Conservation (phyloP, 2,888 invertebrate genomes). For the Campopleginae sp. region DNA sequence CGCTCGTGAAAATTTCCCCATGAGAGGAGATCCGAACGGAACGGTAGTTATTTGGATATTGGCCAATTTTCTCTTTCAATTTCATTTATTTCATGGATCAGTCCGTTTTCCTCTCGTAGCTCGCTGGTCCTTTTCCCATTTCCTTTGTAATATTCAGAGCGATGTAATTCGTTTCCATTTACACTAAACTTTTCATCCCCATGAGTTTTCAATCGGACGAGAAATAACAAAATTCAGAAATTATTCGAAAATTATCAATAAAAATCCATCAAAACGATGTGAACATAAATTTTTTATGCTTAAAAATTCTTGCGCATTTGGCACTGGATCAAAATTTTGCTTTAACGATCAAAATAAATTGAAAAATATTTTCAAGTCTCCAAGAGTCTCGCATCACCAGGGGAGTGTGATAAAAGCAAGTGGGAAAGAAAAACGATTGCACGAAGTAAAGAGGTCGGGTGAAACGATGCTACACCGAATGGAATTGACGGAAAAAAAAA, state of each 20-base stretch:
- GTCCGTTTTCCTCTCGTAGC: slow-evolving; percentile 44
- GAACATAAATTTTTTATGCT: background rate
- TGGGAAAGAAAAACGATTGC: slow-evolving; percentile 15
- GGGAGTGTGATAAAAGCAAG: slow-evolving; percentile 11
- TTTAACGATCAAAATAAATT: too few species aligned
- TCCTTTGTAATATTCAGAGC: slow-evolving; percentile 32
- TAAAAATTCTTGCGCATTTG: background rate
- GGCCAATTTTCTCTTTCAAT: slow-evolving; percentile 57
- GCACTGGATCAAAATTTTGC: too few species aligned
- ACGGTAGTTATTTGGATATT: slow-evolving; percentile 54
- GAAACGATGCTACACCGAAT: slow-evolving; percentile 43
- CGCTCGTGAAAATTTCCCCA: slow-evolving; percentile 59
- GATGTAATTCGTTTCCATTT: slow-evolving; percentile 17
- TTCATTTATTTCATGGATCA: slow-evolving; percentile 51
- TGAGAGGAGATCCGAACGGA: slow-evolving; percentile 27
- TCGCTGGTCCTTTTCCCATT: background rate
- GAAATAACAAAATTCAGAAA: background rate
- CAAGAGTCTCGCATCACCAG: slow-evolving; percentile 22
- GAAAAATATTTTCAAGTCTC: slow-evolving; percentile 14
- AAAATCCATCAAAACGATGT: background rate
- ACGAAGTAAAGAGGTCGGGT: slow-evolving; percentile 42
- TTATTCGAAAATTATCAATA: background rate
- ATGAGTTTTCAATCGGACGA: background rate
- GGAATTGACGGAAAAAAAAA: slow-evolving; percentile 32
- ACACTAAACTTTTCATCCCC: slow-evolving; percentile 9